Evolutionary conservation across 2,888 invertebrate species (phyloP).

Genomic region (Phaonia tiefii): DNA sequence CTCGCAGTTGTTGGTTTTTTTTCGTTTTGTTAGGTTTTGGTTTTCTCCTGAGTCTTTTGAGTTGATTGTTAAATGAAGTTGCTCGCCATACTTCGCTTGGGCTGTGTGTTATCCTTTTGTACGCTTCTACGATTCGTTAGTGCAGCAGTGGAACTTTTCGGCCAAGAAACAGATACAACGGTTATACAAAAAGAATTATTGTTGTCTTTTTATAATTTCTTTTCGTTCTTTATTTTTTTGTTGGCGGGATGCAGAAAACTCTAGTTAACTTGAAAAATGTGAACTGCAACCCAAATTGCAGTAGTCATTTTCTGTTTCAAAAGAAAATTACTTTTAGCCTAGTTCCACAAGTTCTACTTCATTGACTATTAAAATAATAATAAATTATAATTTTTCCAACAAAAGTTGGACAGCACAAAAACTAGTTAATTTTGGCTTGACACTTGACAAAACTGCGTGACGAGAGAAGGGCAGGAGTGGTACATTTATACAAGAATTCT

Average conservation of each 20-base stretch:
- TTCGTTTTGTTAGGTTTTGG: too few species aligned
- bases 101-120: conserved; percentile 7
- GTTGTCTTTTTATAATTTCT: conserved; percentile 25
- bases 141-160: conserved; percentile 5
- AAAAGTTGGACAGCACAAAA: not conserved
- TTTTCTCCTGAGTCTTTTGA: conserved; percentile 44
- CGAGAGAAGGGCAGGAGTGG: conserved; percentile 15
- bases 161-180: not conserved
- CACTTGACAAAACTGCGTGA: too few species aligned
- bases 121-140: conserved; percentile 4
- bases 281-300: conserved; percentile 16
- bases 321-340: conserved; percentile 65
- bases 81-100: conserved; percentile 4
- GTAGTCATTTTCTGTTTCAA: conserved; percentile 34
- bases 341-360: conserved; percentile 65
- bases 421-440: conserved; percentile 39
- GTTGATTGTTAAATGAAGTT: conserved; percentile 56
- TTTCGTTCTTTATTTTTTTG: conserved; percentile 6
- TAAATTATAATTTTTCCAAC: conserved; percentile 54
- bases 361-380: conserved; percentile 63
- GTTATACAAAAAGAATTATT: conserved; percentile 29
- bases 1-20: too few species aligned
- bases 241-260: conserved; percentile 2
- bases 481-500: conserved; percentile 27
- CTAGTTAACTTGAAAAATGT: not conserved